Conservation (phyloP, 2,797 vertebrate genomes). For the Xenops minutus region DNA sequence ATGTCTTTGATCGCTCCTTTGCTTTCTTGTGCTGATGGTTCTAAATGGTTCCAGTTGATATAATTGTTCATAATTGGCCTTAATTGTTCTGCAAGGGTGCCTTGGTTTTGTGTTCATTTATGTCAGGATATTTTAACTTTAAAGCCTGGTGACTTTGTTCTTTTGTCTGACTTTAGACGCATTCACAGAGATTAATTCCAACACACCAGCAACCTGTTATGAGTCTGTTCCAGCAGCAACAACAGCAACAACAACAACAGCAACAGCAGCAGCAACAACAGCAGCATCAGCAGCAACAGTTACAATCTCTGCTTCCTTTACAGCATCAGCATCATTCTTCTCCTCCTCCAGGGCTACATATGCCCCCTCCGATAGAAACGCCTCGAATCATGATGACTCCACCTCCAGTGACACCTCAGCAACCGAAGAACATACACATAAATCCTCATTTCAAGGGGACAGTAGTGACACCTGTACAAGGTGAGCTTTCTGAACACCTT, state of each 20-base stretch:
- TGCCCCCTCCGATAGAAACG: conserved; percentile 85
- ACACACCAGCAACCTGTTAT: conserved; percentile 76
- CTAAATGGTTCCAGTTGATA: background rate
- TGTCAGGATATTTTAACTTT: background rate
- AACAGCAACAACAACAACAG: conserved; percentile 81
- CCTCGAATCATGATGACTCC: conserved; percentile 86
- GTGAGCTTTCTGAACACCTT: conserved; percentile 69
- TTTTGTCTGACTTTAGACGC: conserved; percentile 71
- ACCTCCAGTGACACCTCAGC: conserved; percentile 81
- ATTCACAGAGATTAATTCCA: conserved; percentile 76
- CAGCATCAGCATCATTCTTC: conserved; percentile 87
- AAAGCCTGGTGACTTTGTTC: conserved; percentile 36
- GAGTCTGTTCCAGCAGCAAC: conserved; percentile 78
- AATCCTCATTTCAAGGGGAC: conserved; percentile 98
- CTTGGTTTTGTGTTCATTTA: conserved; percentile 41
- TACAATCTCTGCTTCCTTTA: conserved; percentile 88
- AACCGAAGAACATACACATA: conserved; percentile 98
- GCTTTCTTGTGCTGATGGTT: background rate
- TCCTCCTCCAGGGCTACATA: conserved; percentile 74
- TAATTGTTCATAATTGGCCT: background rate
- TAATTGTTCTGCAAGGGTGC: conserved; percentile 4
- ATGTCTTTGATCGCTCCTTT: background rate
- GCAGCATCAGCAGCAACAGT: conserved; percentile 78
- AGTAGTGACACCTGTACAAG: conserved; percentile 88
- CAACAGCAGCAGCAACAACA: conserved; percentile 82